Percentiles rank a stretch among this genome's conserved stretches.
Conservation (phyloP, 2,797 vertebrate genomes). For the Brachyrhaphis roseni region DNA sequence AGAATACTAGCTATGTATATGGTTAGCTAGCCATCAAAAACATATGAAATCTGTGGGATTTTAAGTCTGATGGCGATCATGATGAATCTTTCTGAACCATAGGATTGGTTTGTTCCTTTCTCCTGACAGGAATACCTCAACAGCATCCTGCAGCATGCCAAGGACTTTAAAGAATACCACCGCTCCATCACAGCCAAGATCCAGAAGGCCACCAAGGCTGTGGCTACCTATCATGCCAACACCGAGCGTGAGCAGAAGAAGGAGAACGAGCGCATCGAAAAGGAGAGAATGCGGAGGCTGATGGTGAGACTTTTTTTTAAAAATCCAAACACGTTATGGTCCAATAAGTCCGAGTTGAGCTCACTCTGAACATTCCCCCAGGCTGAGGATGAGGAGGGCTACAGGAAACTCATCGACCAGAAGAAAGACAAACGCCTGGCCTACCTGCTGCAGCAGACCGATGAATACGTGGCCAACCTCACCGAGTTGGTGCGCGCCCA, state of each 20-base stretch:
- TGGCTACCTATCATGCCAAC: slow-evolving; percentile 96
- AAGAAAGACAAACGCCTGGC: slow-evolving; percentile 98
- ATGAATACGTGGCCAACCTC: slow-evolving; percentile 97
- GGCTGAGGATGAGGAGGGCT: slow-evolving; percentile 97
- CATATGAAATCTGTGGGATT: not conserved
- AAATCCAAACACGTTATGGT: no score
- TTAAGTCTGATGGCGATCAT: not conserved
- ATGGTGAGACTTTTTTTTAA: slow-evolving; percentile 83
- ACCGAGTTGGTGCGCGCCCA: slow-evolving; percentile 95
- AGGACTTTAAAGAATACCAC: slow-evolving; percentile 98
- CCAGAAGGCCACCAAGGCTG: slow-evolving; percentile 95
- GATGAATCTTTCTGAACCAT: not conserved
- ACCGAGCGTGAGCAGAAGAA: slow-evolving; percentile 98
- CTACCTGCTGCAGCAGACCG: slow-evolving; percentile 96
- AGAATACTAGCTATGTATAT: not conserved
- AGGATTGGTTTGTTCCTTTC: not conserved
- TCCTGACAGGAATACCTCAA: slow-evolving; percentile 93
- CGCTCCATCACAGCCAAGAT: slow-evolving; percentile 94
- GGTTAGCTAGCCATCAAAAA: not conserved
- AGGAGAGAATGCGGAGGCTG: slow-evolving; percentile 94
- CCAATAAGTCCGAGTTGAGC: not conserved
- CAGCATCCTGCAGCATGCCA: slow-evolving; percentile 97
- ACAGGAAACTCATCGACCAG: slow-evolving; percentile 96
- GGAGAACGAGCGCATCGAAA: slow-evolving; percentile 96
- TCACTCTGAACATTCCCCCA: slow-evolving; percentile 41